A percentile compares a stretch with the other conserved stretches of the same genome.
Conservation (phyloP, 37 sponge, comb jelly and placozoan species). For the Petrosia ficiformis region DNA sequence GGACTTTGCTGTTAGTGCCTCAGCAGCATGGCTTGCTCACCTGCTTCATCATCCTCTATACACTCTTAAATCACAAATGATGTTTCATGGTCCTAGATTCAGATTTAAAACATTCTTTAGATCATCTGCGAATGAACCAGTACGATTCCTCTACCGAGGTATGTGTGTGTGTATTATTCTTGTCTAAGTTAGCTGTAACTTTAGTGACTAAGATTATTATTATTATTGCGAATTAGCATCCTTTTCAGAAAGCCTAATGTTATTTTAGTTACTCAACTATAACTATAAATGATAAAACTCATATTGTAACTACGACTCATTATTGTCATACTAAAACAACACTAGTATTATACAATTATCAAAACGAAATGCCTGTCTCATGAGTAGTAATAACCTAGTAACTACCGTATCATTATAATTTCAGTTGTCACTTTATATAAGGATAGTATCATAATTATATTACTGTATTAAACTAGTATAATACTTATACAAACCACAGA, state of each 20-base stretch:
- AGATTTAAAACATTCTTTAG: constrained; percentile 24
- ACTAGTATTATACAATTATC: no score
- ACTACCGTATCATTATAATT: no score
- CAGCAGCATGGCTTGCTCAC: constrained; percentile 65
- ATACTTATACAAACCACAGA: no score
- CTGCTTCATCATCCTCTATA: constrained; percentile 84
- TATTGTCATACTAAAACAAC: no score
- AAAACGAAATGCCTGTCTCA: no score
- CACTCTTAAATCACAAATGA: constrained; percentile 92
- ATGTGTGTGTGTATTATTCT: background rate
- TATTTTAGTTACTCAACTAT: no score
- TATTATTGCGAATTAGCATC: background rate
- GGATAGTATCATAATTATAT: no score
- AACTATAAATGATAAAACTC: no score
- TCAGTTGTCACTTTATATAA: no score
- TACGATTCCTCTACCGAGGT: constrained; percentile 78
- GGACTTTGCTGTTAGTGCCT: constrained; percentile 51
- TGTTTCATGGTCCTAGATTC: constrained; percentile 72
- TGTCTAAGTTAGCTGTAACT: background rate
- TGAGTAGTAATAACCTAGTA: no score
- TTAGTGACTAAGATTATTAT: background rate
- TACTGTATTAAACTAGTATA: no score
- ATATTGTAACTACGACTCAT: no score
- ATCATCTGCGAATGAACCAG: background rate
- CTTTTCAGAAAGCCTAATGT: background rate